These are phyloP conservation scores for Spilarctia lutea DNA, from an alignment of 2,888 invertebrate genomes.

Conservation along the genomic window DNA sequence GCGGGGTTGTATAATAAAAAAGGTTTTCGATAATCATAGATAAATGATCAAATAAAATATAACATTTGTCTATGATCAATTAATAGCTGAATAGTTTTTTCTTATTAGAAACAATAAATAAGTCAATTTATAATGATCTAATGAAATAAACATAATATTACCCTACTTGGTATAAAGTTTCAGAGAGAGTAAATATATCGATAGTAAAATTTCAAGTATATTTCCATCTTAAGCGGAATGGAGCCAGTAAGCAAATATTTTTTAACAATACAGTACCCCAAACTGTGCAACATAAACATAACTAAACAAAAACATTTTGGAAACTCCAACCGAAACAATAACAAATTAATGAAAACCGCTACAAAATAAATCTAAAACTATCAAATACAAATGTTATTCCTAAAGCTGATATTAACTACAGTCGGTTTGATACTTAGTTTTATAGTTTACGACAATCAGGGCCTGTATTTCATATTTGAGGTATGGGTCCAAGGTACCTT, in stretches of 20 bases:
- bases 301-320: slow-evolving; percentile 20
- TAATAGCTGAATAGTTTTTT: neutral
- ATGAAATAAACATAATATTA: neutral
- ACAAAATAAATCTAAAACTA: slow-evolving; percentile 21
- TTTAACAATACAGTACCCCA: slow-evolving; percentile 5
- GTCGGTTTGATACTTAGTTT: slow-evolving; percentile 22
- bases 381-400: slow-evolving; percentile 16
- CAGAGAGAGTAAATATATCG: too few relatives aligned
- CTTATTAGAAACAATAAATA: too few relatives aligned
- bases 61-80: neutral
- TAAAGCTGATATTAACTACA: slow-evolving; percentile 20
- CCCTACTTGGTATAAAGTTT: neutral
- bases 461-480: slow-evolving; percentile 28
- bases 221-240: neutral
- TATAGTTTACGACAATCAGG: slow-evolving; percentile 30
- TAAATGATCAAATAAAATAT: neutral
- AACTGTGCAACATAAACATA: slow-evolving; percentile 20
- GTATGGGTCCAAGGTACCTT: slow-evolving; percentile 32
- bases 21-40: neutral
- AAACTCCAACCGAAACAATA: slow-evolving; percentile 22
- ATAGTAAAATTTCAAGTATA: neutral
- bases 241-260: neutral
- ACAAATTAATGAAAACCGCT: slow-evolving; percentile 23
- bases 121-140: neutral
- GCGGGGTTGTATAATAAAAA: neutral